These are phyloP conservation scores for Hippasteria phrygiana DNA, from an alignment of 53 echinoderm and acorn worm species.

Conservation along the genomic window DNA sequence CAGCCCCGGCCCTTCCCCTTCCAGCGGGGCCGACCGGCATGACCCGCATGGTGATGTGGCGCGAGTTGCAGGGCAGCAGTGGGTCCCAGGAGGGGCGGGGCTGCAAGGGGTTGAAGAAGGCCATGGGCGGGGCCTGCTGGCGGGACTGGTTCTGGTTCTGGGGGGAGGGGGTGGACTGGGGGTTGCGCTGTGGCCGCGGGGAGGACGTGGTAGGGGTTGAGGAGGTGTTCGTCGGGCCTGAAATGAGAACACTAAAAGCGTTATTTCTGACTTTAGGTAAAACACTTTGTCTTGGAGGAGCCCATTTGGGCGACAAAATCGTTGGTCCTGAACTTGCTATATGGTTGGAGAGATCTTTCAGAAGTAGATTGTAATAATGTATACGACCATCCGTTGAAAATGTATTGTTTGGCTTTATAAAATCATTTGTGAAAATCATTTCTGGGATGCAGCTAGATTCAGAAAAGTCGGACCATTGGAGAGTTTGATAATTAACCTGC, in stretches of 20 bases:
- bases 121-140: conserved; percentile 43
- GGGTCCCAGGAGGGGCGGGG: conserved; percentile 84
- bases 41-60: conserved; percentile 73
- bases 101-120: conserved; percentile 73
- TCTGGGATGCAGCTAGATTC: too few relatives aligned
- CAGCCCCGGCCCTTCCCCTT: conserved; percentile 56
- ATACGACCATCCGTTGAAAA: too few relatives aligned
- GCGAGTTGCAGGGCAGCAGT: conserved; percentile 88
- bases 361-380: too few relatives aligned
- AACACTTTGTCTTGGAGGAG: too few relatives aligned
- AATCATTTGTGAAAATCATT: too few relatives aligned
- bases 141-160: neutral
- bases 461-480: too few relatives aligned
- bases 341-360: too few relatives aligned
- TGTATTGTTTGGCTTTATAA: too few relatives aligned
- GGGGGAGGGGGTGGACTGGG: conserved; percentile 61
- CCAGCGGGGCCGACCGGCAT: conserved; percentile 38
- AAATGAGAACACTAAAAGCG: neutral
- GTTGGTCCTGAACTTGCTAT: too few relatives aligned
- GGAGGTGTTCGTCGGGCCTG: conserved; percentile 45
- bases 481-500: too few relatives aligned
- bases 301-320: too few relatives aligned
- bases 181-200: conserved; percentile 30
- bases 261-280: neutral
- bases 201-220: conserved; percentile 45